Evolutionary conservation across 2,888 invertebrate genomes (phyloP).

Genomic region (Vanessa cardui): DNA sequence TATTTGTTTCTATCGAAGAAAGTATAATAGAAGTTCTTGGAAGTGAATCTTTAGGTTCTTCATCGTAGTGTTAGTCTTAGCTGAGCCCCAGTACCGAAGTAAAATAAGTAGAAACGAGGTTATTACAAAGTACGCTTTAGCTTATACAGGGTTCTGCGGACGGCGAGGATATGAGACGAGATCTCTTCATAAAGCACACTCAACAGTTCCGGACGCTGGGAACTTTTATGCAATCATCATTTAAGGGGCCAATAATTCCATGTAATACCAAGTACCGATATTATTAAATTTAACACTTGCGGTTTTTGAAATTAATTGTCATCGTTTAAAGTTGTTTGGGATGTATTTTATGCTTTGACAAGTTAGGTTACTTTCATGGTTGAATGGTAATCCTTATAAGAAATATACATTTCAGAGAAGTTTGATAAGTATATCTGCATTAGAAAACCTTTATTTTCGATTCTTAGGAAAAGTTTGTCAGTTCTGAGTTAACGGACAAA

Average conservation of each 20-base stretch:
- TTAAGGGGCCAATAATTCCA: constrained; percentile 1
- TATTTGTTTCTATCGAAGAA: background rate
- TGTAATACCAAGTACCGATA: background rate
- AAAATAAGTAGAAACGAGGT: constrained; percentile 6
- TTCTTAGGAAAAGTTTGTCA: too few relatives aligned
- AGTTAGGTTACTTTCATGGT: too few relatives aligned
- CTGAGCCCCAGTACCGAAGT: constrained; percentile 6
- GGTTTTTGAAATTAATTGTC: too few relatives aligned
- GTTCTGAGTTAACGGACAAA: too few relatives aligned
- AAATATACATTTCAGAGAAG: too few relatives aligned
- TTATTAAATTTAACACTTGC: too few relatives aligned
- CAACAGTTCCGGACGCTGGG: constrained; percentile 22
- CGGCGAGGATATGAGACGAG: constrained; percentile 18
- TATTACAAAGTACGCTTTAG: constrained; percentile 13
- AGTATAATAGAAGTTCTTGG: background rate
- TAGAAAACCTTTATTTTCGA: too few relatives aligned
- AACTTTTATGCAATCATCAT: constrained; percentile 27
- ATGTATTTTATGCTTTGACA: too few relatives aligned
- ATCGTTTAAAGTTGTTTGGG: too few relatives aligned
- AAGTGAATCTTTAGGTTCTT: background rate
- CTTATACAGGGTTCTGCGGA: constrained; percentile 9
- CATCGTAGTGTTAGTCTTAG: constrained; percentile 2
- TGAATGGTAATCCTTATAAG: too few relatives aligned
- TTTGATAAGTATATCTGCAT: too few relatives aligned
- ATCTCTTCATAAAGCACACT: constrained; percentile 17